These are phyloP conservation scores for Eudyptes chrysolophus DNA, from an alignment of 2,113 vertebrate species.

Conservation along the genomic window DNA sequence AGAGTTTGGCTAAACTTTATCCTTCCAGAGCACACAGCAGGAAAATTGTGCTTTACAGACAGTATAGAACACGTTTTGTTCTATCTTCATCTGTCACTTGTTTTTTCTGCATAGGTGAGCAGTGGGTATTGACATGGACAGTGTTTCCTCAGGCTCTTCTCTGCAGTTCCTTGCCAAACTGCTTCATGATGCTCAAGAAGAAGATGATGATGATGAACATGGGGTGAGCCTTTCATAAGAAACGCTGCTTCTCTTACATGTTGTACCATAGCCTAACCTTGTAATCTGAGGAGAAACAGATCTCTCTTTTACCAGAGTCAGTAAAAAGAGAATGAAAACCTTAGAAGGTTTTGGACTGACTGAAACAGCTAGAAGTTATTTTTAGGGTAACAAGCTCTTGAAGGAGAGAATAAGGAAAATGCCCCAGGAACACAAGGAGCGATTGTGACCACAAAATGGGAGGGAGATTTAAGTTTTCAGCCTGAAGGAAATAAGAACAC, in stretches of 20 bases:
- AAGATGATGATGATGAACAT: constrained; percentile 38
- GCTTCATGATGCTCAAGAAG: constrained; percentile 58
- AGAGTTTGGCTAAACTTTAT: background rate
- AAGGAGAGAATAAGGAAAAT: background rate
- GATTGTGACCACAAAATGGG: background rate
- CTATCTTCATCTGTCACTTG: background rate
- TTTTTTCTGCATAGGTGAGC: background rate
- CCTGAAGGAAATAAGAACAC: background rate
- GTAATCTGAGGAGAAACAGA: background rate
- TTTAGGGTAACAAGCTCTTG: background rate
- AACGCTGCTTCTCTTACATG: background rate
- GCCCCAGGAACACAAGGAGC: background rate
- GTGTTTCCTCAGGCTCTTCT: constrained; percentile 55
- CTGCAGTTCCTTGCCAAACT: constrained; percentile 81
- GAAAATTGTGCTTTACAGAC: background rate
- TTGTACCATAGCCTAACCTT: background rate
- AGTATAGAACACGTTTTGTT: background rate
- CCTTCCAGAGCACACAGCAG: background rate
- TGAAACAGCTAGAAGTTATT: background rate
- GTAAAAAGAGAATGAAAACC: background rate
- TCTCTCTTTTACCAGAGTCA: background rate
- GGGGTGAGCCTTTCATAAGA: background rate
- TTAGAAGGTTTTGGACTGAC: background rate
- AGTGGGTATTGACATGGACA: constrained; percentile 46
- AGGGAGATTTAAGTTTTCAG: background rate